phyloP scores from a whole-genome alignment of 2,113 vertebrate species.

The Nansenia antarctica region DNA sequence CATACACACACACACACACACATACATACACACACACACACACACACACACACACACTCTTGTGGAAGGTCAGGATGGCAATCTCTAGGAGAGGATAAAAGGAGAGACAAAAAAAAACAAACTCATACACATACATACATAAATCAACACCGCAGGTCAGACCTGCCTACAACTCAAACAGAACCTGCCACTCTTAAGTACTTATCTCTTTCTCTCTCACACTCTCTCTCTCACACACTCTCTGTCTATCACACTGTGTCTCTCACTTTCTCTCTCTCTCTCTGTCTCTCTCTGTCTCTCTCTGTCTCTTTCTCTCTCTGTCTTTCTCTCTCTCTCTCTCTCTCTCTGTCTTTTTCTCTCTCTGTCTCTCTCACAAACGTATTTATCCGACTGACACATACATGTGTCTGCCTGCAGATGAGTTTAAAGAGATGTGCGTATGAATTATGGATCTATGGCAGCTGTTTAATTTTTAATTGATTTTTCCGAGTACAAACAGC shows the following conservation, averaged over 20 bases:
- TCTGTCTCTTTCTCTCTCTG: not conserved
- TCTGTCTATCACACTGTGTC: too few relatives aligned
- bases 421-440: constrained; percentile 48
- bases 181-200: not conserved
- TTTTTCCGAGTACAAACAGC: constrained; percentile 70
- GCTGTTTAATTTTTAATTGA: constrained; percentile 75
- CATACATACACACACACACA: not conserved
- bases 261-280: not conserved
- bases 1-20: not conserved
- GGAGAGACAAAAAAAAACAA: not conserved
- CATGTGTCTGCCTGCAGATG: constrained; percentile 38
- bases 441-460: constrained; percentile 72
- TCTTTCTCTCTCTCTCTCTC: constrained; percentile 1
- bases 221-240: too few relatives aligned
- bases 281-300: constrained; percentile 4
- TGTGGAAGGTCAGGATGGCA: not conserved
- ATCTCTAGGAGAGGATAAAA: not conserved
- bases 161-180: not conserved
- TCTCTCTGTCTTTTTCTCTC: too few relatives aligned
- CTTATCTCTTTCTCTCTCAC: not conserved
- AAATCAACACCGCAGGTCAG: not conserved
- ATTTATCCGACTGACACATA: constrained; percentile 51
- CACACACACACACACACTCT: not conserved
- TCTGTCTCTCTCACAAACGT: constrained; percentile 10
- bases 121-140: not conserved